phyloP scores from a whole-genome alignment of 2,888 invertebrate genomes.

The Chymomyza fuscimana region DNA sequence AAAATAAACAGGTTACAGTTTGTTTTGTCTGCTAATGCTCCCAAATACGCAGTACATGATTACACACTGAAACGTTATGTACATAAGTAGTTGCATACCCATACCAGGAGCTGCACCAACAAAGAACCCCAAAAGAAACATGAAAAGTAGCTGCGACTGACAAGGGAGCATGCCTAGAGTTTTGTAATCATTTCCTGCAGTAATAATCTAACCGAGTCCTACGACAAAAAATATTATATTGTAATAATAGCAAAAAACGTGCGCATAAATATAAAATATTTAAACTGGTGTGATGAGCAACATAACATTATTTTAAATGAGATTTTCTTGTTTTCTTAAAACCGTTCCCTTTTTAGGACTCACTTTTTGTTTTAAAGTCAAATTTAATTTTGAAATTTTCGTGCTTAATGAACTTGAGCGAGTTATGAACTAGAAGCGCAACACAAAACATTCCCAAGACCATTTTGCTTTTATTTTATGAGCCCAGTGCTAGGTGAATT shows the following conservation, averaged over 20 bases:
- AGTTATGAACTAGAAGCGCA: background rate
- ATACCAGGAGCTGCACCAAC: background rate
- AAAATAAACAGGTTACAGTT: background rate
- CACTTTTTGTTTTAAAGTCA: background rate
- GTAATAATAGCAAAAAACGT: background rate
- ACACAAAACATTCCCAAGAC: constrained; percentile 1
- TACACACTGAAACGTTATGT: too few species aligned
- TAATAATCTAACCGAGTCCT: background rate
- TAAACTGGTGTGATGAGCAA: background rate
- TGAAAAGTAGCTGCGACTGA: background rate
- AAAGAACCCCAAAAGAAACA: too few species aligned
- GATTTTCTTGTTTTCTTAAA: background rate
- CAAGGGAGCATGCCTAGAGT: background rate
- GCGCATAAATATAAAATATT: background rate
- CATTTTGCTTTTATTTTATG: background rate
- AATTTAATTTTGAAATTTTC: background rate
- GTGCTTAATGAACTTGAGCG: background rate
- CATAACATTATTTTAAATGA: background rate
- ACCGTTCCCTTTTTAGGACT: background rate
- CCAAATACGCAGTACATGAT: background rate
- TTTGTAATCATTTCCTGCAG: background rate
- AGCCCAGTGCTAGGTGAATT: background rate
- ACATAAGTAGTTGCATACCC: background rate
- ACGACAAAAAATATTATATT: background rate
- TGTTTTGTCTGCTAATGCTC: background rate